phyloP scores from a whole-genome alignment of 2,797 vertebrate genomes.

The Brotula barbata region DNA sequence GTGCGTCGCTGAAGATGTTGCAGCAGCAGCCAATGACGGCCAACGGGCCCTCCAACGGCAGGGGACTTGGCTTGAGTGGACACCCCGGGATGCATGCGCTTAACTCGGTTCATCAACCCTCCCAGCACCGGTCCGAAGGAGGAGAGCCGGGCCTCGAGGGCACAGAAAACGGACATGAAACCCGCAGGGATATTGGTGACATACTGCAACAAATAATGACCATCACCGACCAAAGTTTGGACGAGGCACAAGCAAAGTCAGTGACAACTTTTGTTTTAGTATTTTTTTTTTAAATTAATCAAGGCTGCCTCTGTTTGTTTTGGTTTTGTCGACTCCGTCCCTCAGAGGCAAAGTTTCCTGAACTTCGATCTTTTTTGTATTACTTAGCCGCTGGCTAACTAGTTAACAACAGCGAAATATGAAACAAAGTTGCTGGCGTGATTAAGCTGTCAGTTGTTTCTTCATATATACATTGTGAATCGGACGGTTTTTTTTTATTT shows the following conservation, averaged over 20 bases:
- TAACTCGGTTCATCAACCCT: slow-evolving; percentile 72
- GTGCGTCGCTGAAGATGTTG: slow-evolving; percentile 80
- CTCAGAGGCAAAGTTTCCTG: slow-evolving; percentile 62
- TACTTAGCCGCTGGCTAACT: slow-evolving; percentile 20
- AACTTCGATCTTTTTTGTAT: slow-evolving; percentile 64
- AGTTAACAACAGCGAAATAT: neutral
- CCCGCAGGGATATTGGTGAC: slow-evolving; percentile 89
- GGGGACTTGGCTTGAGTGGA: slow-evolving; percentile 77
- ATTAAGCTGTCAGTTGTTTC: rapidly evolving
- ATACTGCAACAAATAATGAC: slow-evolving; percentile 96
- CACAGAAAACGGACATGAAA: slow-evolving; percentile 85
- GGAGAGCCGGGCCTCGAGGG: slow-evolving; percentile 82
- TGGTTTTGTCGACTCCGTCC: slow-evolving; percentile 27
- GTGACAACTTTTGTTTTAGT: slow-evolving; percentile 54
- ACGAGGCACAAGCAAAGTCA: slow-evolving; percentile 94
- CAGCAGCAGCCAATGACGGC: slow-evolving; percentile 84
- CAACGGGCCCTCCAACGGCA: slow-evolving; percentile 80
- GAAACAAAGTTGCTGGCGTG: slow-evolving; percentile 1
- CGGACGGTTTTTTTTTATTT: neutral
- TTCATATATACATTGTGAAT: rapidly evolving
- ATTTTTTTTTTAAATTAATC: neutral
- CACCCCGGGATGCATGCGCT: slow-evolving; percentile 81
- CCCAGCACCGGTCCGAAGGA: slow-evolving; percentile 77
- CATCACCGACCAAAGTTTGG: slow-evolving; percentile 96
- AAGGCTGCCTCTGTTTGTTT: neutral